phyloP scores from a whole-genome alignment of 2,113 vertebrate genomes.

The Eira barbara region DNA sequence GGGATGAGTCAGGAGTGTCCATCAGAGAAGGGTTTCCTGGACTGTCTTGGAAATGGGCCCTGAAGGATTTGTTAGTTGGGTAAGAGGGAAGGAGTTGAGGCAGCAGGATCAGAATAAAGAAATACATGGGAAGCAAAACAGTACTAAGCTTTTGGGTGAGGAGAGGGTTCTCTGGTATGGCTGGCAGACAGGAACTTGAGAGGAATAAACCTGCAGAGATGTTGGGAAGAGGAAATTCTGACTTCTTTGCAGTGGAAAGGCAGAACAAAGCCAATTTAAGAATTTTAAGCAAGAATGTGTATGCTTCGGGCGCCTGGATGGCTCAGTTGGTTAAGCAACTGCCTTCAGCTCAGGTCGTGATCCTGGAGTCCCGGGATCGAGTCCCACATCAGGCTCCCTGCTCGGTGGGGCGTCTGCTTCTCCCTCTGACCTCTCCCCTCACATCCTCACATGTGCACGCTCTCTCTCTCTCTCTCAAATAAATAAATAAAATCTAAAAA shows the following conservation, averaged over 20 bases:
- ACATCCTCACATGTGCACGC: too few species aligned
- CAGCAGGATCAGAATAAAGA: neutral
- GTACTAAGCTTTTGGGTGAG: neutral
- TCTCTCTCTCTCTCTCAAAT: too few species aligned
- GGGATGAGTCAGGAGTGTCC: neutral
- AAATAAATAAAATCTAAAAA: too few species aligned
- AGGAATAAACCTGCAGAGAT: neutral
- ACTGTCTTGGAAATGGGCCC: neutral
- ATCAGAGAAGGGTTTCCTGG: neutral
- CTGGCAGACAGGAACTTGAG: neutral
- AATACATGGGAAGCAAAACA: neutral
- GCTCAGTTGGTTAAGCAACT: too few species aligned
- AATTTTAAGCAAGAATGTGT: neutral
- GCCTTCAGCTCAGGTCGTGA: too few species aligned
- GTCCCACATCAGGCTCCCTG: too few species aligned
- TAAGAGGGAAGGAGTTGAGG: neutral
- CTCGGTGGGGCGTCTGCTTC: too few species aligned
- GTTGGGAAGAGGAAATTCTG: neutral
- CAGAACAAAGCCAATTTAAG: too few species aligned
- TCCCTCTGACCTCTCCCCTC: too few species aligned
- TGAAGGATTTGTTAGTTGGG: neutral
- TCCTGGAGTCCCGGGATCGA: too few species aligned
- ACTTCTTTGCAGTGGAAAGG: neutral
- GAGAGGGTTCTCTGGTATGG: neutral
- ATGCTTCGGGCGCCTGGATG: neutral